Evolutionary conservation across 2,797 vertebrate species (phyloP).

Genomic region (Microtus obscurus): DNA sequence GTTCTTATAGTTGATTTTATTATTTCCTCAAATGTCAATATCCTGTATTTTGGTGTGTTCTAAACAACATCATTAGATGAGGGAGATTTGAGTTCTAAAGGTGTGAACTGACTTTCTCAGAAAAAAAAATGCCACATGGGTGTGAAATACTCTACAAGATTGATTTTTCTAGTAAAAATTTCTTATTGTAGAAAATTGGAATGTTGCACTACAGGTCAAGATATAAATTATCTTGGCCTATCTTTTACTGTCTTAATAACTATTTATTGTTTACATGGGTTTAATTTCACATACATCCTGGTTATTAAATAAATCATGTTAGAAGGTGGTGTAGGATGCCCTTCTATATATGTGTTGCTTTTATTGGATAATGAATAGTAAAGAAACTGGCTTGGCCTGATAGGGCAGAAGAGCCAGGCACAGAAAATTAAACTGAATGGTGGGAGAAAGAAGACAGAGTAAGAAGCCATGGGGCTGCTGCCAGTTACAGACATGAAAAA

Average conservation of each 20-base stretch:
- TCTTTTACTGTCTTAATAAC: background rate
- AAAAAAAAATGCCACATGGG: background rate
- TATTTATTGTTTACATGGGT: background rate
- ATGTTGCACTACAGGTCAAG: background rate
- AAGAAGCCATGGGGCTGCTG: too few species aligned
- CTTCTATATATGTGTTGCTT: too few species aligned
- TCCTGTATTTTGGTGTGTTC: background rate
- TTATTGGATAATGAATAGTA: too few species aligned
- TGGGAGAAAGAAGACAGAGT: too few species aligned
- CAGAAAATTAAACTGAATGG: too few species aligned
- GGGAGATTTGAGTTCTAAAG: background rate
- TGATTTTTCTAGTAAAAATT: background rate
- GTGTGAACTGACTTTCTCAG: background rate
- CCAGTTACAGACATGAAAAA: too few species aligned
- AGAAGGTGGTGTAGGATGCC: background rate
- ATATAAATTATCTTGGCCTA: background rate
- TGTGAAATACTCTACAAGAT: background rate
- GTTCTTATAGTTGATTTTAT: background rate
- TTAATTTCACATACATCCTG: background rate
- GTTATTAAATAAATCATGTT: background rate
- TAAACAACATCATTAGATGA: background rate
- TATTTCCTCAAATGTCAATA: background rate
- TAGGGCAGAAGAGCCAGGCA: too few species aligned
- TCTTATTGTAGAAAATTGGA: background rate
- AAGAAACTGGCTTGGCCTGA: too few species aligned